Evolutionary conservation across 2,113 vertebrate species (phyloP), one percentile per base, ranked within the genome.

Genomic region (Sardina pilchardus): DNA sequence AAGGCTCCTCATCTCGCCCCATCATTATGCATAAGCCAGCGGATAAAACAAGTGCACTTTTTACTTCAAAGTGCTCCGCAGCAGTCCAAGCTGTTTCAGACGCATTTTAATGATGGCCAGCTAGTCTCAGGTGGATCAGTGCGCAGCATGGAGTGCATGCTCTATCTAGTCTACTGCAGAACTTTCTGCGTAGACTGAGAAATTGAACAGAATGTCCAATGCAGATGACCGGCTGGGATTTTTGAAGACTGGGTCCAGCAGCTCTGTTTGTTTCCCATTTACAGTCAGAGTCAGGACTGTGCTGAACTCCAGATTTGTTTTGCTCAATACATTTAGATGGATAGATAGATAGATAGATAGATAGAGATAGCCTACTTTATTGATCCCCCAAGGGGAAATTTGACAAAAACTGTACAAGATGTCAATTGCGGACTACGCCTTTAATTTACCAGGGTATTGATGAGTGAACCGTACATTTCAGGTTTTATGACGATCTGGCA

Each of bases 41-140:
- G 14, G 30, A 53, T 63, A 59, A 42, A 63, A 63, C 26, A 78
- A 78, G 82, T 63, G 59, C 50, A 83, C 82, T 14, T 39, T 42
- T 43, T 4, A 83, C 42, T 63, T 81, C 44, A 81, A 26, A 59
- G 36, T 50, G 30, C 82, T 83, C 53, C 36, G 17, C 2, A 21
- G 34, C 14, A 83, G 36, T 24, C 82, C 21, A 24, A 59, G 50
- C 48, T 63, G 50, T 47, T 82, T 34, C 71, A 78, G 30, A 34
- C 10, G 71, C 30, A 78, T 78, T 34, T 19, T 78, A 78, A 78
- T 78, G 71, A 78, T 78, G 30, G 71, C 71, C 2, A 78, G 71
- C 71, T 10, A 78, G 71, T 34, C 71, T 78, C 30, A 16, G 34
- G 71, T 36, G 71, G 12, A 78, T 78, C 71, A 78, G 26, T 36